Base-by-base conservation (phyloP, 2,888 invertebrate genomes). In the Liodrosophila aerea region DNA sequence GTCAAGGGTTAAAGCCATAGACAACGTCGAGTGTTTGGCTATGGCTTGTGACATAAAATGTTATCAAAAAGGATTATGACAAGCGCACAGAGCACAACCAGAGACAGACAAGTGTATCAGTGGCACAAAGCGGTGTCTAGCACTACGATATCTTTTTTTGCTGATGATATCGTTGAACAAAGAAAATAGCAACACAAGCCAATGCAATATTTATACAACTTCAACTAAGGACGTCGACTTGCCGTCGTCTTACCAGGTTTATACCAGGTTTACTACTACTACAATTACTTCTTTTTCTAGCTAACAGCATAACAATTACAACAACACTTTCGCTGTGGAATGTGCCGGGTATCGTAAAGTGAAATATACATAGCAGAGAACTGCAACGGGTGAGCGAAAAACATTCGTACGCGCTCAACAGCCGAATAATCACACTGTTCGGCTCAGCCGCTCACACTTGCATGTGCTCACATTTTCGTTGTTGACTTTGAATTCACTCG, bases 11-110 rank as follows among this genome's bases (percentile, higher is more conserved):
- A 83, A 83, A 76, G 83, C 53, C 78, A 76, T 76, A 74, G 78
- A 72, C 74, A 76, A 65, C 80, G 72, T 83, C 64, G 66, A 83
- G 80, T 83, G 78, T 83, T 80, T 80, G 78, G 83, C 72, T 59
- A 60, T 72, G 78, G 83, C 80, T 72, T 72, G 82, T 76, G 80
- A 84, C 84, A 81, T 76, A 64, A 84, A 81, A 84, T 81, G 84
- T 84, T 81, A 81, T 81, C 81, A 84, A 76, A 82, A 84, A 76
- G 81, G 82, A 81, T 81, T 81, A 81, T 81, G 85, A 81, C 76
- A 84, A 72, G 78, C 65, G 64, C 59, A 64, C 61, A 61, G 50
- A 44, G 16, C 12, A 8, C 31, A 15, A 44, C 33, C 13, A 46
- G 9, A 36, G 18, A 52, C 22, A 41, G 43, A 29, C 50, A 74